Percentiles rank a stretch among this genome's conserved stretches.
Evolutionary conservation across 2,888 invertebrate genomes (phyloP).

Genomic region (Aphidoletes aphidimyza): DNA sequence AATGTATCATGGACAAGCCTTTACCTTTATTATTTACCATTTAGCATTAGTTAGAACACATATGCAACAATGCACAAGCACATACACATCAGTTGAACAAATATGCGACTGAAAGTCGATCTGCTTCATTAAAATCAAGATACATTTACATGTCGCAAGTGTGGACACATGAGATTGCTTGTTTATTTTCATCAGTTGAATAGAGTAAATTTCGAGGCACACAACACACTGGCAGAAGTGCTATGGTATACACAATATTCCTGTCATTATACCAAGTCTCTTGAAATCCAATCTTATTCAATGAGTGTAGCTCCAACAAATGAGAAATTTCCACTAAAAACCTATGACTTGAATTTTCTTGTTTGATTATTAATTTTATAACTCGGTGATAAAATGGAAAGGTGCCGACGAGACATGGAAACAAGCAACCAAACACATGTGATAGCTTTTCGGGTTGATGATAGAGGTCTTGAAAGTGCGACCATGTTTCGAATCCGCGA

Average conservation of each 20-base stretch:
- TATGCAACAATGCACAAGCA: too few species aligned
- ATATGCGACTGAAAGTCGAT: slow-evolving; percentile 5
- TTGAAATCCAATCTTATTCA: slow-evolving; percentile 28
- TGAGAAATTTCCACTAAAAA: background rate
- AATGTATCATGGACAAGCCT: background rate
- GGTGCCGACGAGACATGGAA: too few species aligned
- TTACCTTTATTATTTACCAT: slow-evolving; percentile 28
- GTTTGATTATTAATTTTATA: slow-evolving; percentile 19
- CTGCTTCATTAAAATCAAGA: slow-evolving; percentile 37
- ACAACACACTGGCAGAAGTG: too few species aligned
- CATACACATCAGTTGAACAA: background rate
- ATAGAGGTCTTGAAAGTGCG: too few species aligned
- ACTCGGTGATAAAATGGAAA: background rate
- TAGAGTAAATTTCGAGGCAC: background rate
- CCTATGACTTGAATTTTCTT: background rate
- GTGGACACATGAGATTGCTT: slow-evolving; percentile 51
- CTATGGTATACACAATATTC: too few species aligned
- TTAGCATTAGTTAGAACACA: slow-evolving; percentile 38
- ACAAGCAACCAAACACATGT: too few species aligned
- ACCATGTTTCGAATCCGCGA: too few species aligned
- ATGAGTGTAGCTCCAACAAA: background rate
- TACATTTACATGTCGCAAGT: slow-evolving; percentile 41
- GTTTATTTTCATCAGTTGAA: slow-evolving; percentile 22
- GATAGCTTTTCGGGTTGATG: too few species aligned
- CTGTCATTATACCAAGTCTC: background rate